Conservation (phyloP, 1,140 invertebrate species). For the Orchestia grillus region DNA sequence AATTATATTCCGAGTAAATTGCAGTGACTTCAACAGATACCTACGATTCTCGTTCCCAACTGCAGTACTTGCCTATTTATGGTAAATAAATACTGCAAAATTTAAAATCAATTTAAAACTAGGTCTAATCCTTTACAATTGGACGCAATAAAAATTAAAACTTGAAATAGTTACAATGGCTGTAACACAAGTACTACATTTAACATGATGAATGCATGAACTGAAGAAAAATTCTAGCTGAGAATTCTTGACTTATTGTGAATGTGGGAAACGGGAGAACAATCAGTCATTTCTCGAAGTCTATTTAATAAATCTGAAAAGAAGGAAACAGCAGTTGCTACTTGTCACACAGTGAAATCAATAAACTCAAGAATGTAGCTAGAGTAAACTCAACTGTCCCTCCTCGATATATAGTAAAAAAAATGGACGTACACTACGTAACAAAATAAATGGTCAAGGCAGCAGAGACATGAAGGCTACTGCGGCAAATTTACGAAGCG, state of each 20-base stretch:
- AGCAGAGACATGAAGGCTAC: neutral
- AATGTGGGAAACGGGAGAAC: neutral
- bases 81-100: neutral
- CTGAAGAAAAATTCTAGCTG: neutral
- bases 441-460: neutral
- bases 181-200: no score
- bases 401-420: neutral
- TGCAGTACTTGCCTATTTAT: neutral
- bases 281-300: no score
- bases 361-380: neutral
- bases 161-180: neutral
- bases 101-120: no score
- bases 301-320: no score
- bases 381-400: neutral
- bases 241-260: neutral
- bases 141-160: neutral
- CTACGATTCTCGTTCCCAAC: neutral
- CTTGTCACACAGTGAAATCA: neutral
- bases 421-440: neutral
- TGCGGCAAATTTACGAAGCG: no score
- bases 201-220: neutral
- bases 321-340: no score
- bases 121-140: no score
- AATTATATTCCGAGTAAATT: neutral
- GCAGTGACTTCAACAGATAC: neutral